Base-by-base conservation (phyloP, 2,888 invertebrate genomes). In the Ectemnius lituratus region DNA sequence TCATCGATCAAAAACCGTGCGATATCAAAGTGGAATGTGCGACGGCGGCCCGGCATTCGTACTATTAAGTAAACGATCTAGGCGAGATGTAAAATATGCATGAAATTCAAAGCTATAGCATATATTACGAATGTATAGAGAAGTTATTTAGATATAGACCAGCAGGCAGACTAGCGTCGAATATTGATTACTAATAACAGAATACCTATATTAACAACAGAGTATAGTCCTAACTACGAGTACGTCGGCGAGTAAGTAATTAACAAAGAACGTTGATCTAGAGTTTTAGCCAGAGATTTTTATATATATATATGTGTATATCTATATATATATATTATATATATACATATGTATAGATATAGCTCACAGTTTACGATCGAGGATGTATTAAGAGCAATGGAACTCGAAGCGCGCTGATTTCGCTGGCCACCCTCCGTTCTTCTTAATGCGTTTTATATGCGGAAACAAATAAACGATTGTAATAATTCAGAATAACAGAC, bases 381-480 rank as follows among this genome's bases (percentile, higher is more conserved):
- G 52, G 63, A 72, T 75, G 83, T 80, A 78, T 74, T 75, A 78
- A 76, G 78, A 78, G 75, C 63, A 81, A 80, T 72, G 68, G 73
- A 67, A 80, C 62, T 45, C 37, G 23, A 14, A 47, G 23, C 56
- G 23, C 18, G 13, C 66, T 18, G 56, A 20, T 14, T 62, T 61
- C 13, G 45, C 16, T 62, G 14, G 16, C n/a, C 46, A 49, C 49
- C 67, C 18, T 65, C 62, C 63, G 70, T 76, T 78, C 60, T 72
- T 58, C 79, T 76, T 76, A 79, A 76, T 83, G 73, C 78, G 68
- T 82, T 82, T 83, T 80, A 78, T 79, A 83, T 79, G 75, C 75
- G 73, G 70, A 75, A 73, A 81, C 75, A 65, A 82, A 82, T 83
- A 83, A 82, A 82, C 63, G 66, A 69, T 60, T 80, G 73, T 76